Base-by-base conservation (phyloP, 2,888 invertebrate genomes). In the Tiliacea aurago region DNA sequence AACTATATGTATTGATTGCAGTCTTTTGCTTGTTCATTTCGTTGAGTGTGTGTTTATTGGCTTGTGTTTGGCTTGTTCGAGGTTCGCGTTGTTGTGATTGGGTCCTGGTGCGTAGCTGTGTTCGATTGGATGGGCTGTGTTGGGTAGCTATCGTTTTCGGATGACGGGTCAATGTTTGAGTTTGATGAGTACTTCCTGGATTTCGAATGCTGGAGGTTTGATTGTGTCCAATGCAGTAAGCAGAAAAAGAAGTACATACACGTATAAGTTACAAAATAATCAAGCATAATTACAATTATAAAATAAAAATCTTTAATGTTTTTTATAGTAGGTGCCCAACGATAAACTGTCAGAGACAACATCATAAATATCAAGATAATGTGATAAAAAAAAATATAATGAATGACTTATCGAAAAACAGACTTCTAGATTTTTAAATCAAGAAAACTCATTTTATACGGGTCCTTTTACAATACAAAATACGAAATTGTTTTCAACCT, bases 1-100 rank as follows among this genome's bases (percentile, higher is more conserved):
- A 88, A 89, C 89, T 88, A 88, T 84, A 84, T 63, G 77, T 75
- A 82, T 88, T 89, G 90, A 89, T 90, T 89, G 80, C 79, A 68
- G 72, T 81, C 84, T 85, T 89, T 84, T 67, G 84, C 81, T 84
- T 86, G 87, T 87, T 86, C 87, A 87, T 88, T 89, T 85, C 71
- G 79, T 73, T 83, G 81, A 87, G 87, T 87, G 83, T 76, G 84
- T 86, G 84, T 84, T 86, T 85, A 86, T 81, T 73, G 84, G 76
- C 56, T 41, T 43, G 49, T 81, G 76, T 83, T 78, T 73, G 83
- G 53, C 73, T 79, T 80, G 85, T 79, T 59, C 55, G 69, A 66
- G 78, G 78, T 75, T 62, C 37, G 64, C 56, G 66, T 69, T 74
- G 70, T 76, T 79, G 73, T 79, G 77, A 78, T 81, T 81, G 84